Base-by-base conservation (phyloP, 2,797 vertebrate species). In the Myotis myotis region DNA sequence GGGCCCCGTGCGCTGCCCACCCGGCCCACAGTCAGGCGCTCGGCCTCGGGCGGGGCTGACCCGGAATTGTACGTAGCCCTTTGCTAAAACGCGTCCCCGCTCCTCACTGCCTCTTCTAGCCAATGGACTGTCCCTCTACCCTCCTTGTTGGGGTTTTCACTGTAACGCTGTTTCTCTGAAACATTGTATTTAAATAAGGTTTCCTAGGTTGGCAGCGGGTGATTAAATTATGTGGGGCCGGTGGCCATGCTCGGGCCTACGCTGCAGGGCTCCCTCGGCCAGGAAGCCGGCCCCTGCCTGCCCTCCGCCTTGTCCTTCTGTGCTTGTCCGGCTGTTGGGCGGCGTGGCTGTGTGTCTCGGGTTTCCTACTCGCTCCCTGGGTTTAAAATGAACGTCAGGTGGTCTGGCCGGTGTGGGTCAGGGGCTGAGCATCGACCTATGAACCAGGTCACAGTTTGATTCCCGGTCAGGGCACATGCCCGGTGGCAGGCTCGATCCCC, bases 171-270 rank as follows among this genome's bases (percentile, higher is more conserved):
- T 97, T 98, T 96, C 78, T 96, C 97, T 91, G 92, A 96, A 81
- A 97, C 75, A 53, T 89, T 98, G 98, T 98, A 98, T 98, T 98
- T 98, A 94, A 98, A 96, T 91, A 72, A 91, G 84, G 95, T 97
- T 96, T 97, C 96, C 96, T 98, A 97, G 95, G 96, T 96, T 93
- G 95, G 95, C 76, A 89, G 95, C 93, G 33, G 87, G 89, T 93
- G 96, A 96, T 96, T 98, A 97, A 98, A 96, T 97, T 97, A 97
- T 86, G 90, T 95, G 97, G 95, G 87, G 89, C 84, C 96, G 91
- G 47, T 33, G 93, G 55, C 74, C 87, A 36, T 57, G 75, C 97
- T 87, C 44, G 12, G 44, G 20, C 20, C 53, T 22, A 22, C 20
- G 8, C 20, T 20, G 9, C 53, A 55, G 53, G 22, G 22, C 1